These are phyloP conservation scores for Tetranychus cinnabarinus DNA, from an alignment of 1,140 invertebrate species.

Conservation along the genomic window DNA sequence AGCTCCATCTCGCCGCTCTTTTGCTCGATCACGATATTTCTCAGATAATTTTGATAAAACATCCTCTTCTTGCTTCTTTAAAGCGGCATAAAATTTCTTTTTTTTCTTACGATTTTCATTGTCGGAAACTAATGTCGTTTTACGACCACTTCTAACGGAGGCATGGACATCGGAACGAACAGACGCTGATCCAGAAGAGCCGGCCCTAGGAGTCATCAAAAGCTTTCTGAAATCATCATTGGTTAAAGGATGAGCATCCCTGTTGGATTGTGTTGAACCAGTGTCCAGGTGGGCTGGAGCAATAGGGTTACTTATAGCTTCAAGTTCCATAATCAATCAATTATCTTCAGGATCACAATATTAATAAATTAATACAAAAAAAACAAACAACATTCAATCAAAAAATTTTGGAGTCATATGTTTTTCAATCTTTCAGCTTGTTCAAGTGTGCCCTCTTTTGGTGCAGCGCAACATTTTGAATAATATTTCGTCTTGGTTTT, in stretches of 20 bases:
- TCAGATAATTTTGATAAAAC: constrained; percentile 82
- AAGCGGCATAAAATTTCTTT: constrained; percentile 50
- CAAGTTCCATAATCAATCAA: background rate
- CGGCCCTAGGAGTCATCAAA: constrained; percentile 61
- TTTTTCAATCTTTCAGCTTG: too few relatives aligned
- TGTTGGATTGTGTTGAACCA: background rate
- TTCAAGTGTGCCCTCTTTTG: too few relatives aligned
- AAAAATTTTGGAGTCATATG: too few relatives aligned
- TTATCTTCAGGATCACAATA: too few relatives aligned
- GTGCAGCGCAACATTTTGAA: too few relatives aligned
- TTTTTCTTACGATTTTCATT: constrained; percentile 26
- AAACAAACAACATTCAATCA: too few relatives aligned
- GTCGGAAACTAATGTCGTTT: constrained; percentile 7
- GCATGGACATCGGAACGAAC: constrained; percentile 3
- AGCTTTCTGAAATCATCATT: constrained; percentile 92
- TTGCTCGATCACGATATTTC: constrained; percentile 38
- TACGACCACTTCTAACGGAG: constrained; percentile 4
- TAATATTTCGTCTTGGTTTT: too few relatives aligned
- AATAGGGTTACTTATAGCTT: background rate
- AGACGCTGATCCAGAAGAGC: constrained; percentile 6
- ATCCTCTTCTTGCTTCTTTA: constrained; percentile 86
- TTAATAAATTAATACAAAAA: too few relatives aligned
- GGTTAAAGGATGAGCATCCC: constrained; percentile 30
- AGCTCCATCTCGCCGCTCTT: constrained; percentile 68
- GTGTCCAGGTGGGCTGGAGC: background rate